A percentile compares a stretch with the other conserved stretches of the same genome.
phyloP scores from a whole-genome alignment of 2,888 invertebrate species.

The Drosophila prolongata region DNA sequence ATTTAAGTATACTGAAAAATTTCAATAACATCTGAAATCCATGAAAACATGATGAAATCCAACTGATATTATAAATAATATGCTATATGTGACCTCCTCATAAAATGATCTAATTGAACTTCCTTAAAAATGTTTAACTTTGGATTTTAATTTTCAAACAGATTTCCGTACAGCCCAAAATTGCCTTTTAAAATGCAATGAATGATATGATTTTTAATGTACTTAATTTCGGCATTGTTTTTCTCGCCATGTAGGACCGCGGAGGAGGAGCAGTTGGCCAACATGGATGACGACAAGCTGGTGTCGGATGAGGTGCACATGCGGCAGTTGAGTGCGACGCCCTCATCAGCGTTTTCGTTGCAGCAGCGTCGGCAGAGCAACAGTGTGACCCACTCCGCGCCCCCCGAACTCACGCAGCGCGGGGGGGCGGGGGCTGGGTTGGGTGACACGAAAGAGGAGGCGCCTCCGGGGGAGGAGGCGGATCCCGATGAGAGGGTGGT shows the following conservation, averaged over 20 bases:
- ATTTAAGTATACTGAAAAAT: background rate
- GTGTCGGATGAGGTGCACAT: constrained; percentile 80
- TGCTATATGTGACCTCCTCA: no score
- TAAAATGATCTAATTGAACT: no score
- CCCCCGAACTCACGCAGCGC: constrained; percentile 61
- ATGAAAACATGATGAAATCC: no score
- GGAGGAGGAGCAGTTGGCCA: constrained; percentile 59
- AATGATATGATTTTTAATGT: background rate
- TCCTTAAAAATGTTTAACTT: no score
- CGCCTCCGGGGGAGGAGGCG: background rate
- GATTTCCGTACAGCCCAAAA: background rate
- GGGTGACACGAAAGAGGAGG: no score
- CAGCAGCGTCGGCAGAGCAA: constrained; percentile 65
- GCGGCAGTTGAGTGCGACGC: constrained; percentile 78
- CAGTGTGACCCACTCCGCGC: constrained; percentile 62
- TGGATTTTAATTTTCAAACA: no score
- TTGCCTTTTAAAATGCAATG: background rate
- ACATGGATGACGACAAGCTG: constrained; percentile 82
- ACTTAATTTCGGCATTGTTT: background rate
- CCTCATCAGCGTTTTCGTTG: constrained; percentile 54
- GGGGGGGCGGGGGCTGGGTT: background rate
- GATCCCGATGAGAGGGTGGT: constrained; percentile 59
- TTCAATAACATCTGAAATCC: no score
- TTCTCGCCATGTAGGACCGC: constrained; percentile 60
- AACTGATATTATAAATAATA: no score